Base-by-base conservation (phyloP, 2,888 invertebrate species). In the Phasia obesa region DNA sequence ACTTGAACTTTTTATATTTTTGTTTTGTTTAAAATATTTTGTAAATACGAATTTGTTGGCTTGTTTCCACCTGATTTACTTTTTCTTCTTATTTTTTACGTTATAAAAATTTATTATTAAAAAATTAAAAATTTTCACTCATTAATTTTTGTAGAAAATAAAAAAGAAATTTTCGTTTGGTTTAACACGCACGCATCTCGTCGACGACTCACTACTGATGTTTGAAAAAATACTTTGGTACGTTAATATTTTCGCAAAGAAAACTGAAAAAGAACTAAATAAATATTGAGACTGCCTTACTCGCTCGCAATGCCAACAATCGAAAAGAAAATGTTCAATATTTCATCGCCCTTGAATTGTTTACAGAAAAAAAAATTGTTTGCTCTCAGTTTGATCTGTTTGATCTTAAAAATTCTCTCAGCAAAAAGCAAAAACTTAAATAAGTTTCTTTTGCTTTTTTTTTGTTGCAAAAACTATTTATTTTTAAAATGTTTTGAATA, bases 311-410 rank as follows among this genome's bases (percentile, higher is more conserved):
- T 76, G 83, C 75, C 79, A 75, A 83, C 49, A 74, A 65, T 42
- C 65, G 79, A 74, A 77, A 84, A 77, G 80, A 85, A 85, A 86
- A 79, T 81, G 51, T 75, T 79, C 79, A 81, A 80, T 44, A 78
- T 78, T 79, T 77, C 38, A 55, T 42, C 84, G 85, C 86, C 86
- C 86, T 86, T 86, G 86, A 86, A 79, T 84, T 79, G 38, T 80
- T 60, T 81, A 71, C 44, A n/a, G 55, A 47, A 55, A 55, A 21
- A 73, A 55, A 60, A 17, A 19, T 23, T 25, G 35, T 57, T 81
- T 76, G 19, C 5, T 31, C 35, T 65, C 42, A n/a, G 15, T 47
- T 47, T 2, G n/a, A 67, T 79, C 60, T 79, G n/a, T n/a, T 44
- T 57, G 21, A 57, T 35, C 67, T 17, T 19, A 65, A 47, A 31